A percentile compares a stretch with the other conserved stretches of the same genome.
Evolutionary conservation across 1,140 invertebrate species (phyloP).

Genomic region (Trachymyrmex septentrionalis): DNA sequence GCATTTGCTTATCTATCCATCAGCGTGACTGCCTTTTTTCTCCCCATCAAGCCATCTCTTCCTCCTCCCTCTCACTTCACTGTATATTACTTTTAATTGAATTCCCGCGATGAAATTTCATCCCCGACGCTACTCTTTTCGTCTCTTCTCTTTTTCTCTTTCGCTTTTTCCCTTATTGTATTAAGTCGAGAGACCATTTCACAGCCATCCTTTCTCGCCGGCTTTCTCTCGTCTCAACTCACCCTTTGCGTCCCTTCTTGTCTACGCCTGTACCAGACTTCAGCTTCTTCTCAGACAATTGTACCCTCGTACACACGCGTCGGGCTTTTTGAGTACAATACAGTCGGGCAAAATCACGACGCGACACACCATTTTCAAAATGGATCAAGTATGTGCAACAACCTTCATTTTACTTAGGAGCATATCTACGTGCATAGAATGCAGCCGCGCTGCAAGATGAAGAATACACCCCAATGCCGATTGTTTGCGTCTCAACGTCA

Average conservation of each 20-base stretch:
- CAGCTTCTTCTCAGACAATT: constrained; percentile 46
- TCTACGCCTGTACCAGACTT: not conserved
- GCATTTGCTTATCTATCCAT: constrained; percentile 69
- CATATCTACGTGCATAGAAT: constrained; percentile 23
- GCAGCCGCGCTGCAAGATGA: not conserved
- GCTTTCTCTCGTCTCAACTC: constrained; percentile 28
- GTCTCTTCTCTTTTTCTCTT: constrained; percentile 11
- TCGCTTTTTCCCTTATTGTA: constrained; percentile 59
- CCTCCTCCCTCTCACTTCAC: constrained; percentile 47
- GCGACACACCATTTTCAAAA: constrained; percentile 13
- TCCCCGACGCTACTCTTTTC: constrained; percentile 63
- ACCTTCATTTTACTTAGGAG: constrained; percentile 3
- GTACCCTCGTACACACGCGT: constrained; percentile 32
- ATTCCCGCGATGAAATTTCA: constrained; percentile 84
- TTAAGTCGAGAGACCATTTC: constrained; percentile 76
- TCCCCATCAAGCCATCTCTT: not conserved
- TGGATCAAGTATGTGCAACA: not conserved
- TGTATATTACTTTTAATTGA: constrained; percentile 85
- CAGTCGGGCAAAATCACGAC: not conserved
- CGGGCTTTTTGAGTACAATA: constrained; percentile 38
- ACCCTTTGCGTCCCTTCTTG: constrained; percentile 1
- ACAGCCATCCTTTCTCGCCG: constrained; percentile 61
- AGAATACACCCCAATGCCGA: constrained; percentile 7
- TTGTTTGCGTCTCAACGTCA: constrained; percentile 11
- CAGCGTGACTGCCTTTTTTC: constrained; percentile 66